phyloP scores from a whole-genome alignment of 2,113 vertebrate genomes.

The Parotia lawesii region DNA sequence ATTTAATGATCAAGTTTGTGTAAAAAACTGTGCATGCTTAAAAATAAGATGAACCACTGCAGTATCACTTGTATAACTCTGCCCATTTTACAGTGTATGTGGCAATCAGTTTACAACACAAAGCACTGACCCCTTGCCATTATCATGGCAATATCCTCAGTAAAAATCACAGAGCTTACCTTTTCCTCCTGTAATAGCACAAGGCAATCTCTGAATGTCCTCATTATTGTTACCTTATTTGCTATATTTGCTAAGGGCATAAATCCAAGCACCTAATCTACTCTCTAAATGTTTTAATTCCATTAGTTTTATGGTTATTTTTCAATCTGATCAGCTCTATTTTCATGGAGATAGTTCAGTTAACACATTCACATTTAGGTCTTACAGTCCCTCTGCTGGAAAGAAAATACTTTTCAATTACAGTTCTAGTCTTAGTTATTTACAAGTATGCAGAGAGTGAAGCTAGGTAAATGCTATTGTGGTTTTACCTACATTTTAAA shows the following conservation, averaged over 20 bases:
- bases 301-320: not conserved
- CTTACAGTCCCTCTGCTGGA: not conserved
- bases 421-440: not conserved
- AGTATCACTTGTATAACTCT: not conserved
- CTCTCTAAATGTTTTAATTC: not conserved
- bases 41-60: not conserved
- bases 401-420: not conserved
- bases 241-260: not conserved
- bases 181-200: not conserved
- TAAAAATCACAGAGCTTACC: not conserved
- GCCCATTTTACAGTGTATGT: not conserved
- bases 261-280: not conserved
- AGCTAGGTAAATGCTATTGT: not conserved
- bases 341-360: slow-evolving; percentile 5
- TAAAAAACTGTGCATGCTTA: not conserved
- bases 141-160: not conserved
- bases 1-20: not conserved
- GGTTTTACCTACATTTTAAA: not conserved
- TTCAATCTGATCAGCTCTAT: not conserved
- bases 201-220: not conserved
- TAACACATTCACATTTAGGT: slow-evolving; percentile 8
- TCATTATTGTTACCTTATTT: not conserved
- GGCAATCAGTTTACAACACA: not conserved
- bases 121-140: not conserved
- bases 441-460: not conserved